These are phyloP conservation scores for Anastrepha obliqua DNA, from an alignment of 1,140 invertebrate species.

Conservation along the genomic window DNA sequence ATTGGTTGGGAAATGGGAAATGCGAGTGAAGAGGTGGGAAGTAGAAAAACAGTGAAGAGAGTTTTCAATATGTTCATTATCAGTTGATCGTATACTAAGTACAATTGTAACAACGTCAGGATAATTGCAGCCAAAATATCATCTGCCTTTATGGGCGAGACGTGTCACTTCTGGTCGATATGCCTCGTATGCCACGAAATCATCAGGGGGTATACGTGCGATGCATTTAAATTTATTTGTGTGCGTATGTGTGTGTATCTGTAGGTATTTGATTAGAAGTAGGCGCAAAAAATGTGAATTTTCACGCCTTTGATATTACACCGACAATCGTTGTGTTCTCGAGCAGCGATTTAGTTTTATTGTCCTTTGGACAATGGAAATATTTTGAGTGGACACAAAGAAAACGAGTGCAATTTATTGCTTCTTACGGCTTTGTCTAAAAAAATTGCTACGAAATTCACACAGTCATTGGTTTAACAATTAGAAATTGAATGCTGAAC, in stretches of 20 bases:
- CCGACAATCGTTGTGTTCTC: not conserved
- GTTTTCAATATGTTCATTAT: conserved; percentile 41
- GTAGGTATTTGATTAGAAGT: not conserved
- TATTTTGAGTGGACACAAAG: not conserved
- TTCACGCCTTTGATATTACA: conserved; percentile 43
- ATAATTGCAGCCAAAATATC: not conserved
- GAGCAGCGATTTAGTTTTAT: not conserved
- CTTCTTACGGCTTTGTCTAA: not conserved
- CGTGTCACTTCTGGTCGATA: not conserved
- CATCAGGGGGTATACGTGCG: not conserved
- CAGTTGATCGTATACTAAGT: not conserved
- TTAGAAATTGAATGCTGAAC: too few species aligned
- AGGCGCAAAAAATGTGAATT: not conserved
- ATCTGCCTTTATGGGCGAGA: not conserved
- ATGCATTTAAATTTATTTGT: not conserved
- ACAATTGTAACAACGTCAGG: not conserved
- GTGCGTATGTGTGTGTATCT: not conserved
- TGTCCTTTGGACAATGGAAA: not conserved
- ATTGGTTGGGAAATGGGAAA: not conserved
- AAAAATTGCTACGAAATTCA: not conserved
- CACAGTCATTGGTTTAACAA: not conserved
- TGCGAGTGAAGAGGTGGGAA: not conserved
- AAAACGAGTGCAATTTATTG: not conserved
- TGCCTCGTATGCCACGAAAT: not conserved
- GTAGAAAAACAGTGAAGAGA: not conserved